phyloP scores from a whole-genome alignment of 2,888 invertebrate genomes.

The Spodoptera exigua region DNA sequence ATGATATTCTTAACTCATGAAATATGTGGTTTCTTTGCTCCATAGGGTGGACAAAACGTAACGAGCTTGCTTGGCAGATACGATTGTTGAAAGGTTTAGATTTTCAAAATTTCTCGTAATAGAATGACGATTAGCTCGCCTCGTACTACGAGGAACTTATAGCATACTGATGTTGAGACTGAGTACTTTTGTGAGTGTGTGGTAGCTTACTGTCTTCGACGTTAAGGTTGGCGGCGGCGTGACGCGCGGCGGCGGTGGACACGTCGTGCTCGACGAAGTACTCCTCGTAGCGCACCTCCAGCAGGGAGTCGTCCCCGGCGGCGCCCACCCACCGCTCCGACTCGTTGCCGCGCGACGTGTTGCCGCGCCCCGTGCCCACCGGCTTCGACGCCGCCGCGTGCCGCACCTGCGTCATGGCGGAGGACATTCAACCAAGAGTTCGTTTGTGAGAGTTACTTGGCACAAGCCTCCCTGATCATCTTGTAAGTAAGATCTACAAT shows the following conservation, averaged over 20 bases:
- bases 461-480: neutral
- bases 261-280: constrained; percentile 91
- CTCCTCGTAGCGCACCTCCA: constrained; percentile 86
- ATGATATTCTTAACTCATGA: too few relatives aligned
- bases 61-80: too few relatives aligned
- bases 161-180: too few relatives aligned
- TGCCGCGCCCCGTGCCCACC: constrained; percentile 76
- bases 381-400: constrained; percentile 80
- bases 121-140: too few relatives aligned
- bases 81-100: too few relatives aligned
- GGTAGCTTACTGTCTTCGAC: constrained; percentile 69
- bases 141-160: too few relatives aligned
- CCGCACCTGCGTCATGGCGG: constrained; percentile 70
- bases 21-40: too few relatives aligned
- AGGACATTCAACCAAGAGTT: neutral
- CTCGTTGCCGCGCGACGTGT: constrained; percentile 62
- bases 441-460: neutral
- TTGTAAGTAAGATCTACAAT: constrained; percentile 1
- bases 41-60: too few relatives aligned
- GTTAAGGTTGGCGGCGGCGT: constrained; percentile 84
- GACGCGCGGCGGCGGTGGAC: constrained; percentile 88
- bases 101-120: too few relatives aligned
- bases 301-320: constrained; percentile 58
- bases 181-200: too few relatives aligned
- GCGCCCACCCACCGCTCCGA: constrained; percentile 62